phyloP scores from a whole-genome alignment of 2,113 vertebrate genomes.

The Mirza zaza region DNA sequence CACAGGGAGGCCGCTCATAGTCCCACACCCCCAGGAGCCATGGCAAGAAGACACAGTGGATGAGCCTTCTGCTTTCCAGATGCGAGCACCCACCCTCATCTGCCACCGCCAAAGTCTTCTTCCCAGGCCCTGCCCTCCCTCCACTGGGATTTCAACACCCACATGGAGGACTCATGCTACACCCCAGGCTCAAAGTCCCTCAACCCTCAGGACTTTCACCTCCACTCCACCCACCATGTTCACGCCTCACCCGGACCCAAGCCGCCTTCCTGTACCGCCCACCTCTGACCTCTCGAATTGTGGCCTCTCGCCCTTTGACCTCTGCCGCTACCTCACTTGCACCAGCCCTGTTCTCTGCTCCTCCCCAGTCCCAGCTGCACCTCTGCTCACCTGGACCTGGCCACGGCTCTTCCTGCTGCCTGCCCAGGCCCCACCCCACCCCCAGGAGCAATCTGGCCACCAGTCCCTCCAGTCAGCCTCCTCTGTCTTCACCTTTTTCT shows the following conservation, averaged over 20 bases:
- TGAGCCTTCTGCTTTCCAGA: neutral
- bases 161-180: no score
- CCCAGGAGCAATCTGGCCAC: accelerated
- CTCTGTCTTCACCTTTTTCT: neutral
- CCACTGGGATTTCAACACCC: neutral
- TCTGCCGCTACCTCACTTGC: neutral
- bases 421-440: neutral
- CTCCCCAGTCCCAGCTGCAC: neutral
- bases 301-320: neutral
- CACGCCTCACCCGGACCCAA: neutral
- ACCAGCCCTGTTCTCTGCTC: neutral
- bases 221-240: neutral
- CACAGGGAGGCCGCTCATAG: neutral
- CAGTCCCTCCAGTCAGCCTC: neutral
- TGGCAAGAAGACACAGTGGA: neutral
- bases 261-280: neutral
- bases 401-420: neutral
- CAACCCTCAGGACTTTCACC: neutral
- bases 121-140: neutral
- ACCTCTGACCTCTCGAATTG: neutral
- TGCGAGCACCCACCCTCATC: neutral
- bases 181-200: neutral
- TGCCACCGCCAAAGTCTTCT: neutral
- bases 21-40: neutral
- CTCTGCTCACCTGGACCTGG: neutral